Percentiles rank a stretch among this genome's conserved stretches.
Conservation (phyloP, 2,888 invertebrate species). For the Drosophila neonasuta region DNA sequence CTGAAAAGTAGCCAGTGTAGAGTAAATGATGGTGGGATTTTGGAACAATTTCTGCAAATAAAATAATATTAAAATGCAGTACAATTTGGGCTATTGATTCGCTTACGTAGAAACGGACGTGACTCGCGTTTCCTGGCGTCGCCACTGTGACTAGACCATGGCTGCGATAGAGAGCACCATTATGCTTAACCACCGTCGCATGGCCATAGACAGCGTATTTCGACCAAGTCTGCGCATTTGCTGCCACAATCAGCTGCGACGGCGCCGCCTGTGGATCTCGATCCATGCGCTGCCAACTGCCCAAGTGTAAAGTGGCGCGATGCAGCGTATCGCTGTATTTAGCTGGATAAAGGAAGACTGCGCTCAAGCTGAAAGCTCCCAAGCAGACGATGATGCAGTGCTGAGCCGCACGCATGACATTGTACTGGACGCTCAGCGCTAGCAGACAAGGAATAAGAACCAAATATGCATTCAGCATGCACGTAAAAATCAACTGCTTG, state of each 20-base stretch:
- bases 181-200: conserved; percentile 89
- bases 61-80: background rate
- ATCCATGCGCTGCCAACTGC: conserved; percentile 83
- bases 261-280: conserved; percentile 51
- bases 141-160: conserved; percentile 92
- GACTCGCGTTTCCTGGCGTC: conserved; percentile 91
- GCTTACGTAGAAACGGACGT: conserved; percentile 94
- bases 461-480: conserved; percentile 92
- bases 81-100: background rate
- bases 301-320: conserved; percentile 93
- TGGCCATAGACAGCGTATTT: conserved; percentile 87
- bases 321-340: conserved; percentile 94
- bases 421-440: conserved; percentile 91
- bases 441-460: conserved; percentile 95
- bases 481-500: conserved; percentile 92
- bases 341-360: conserved; percentile 86
- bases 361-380: conserved; percentile 91
- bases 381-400: conserved; percentile 93
- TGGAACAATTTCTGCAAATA: conserved; percentile 90
- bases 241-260: conserved; percentile 63
- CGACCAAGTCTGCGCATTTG: conserved; percentile 83
- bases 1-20: conserved; percentile 88
- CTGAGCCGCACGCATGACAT: conserved; percentile 91
- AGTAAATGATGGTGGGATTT: conserved; percentile 91
- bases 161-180: conserved; percentile 89